Evolutionary conservation across 2,888 invertebrate species (phyloP).

Genomic region (Drosophila mercatorum): DNA sequence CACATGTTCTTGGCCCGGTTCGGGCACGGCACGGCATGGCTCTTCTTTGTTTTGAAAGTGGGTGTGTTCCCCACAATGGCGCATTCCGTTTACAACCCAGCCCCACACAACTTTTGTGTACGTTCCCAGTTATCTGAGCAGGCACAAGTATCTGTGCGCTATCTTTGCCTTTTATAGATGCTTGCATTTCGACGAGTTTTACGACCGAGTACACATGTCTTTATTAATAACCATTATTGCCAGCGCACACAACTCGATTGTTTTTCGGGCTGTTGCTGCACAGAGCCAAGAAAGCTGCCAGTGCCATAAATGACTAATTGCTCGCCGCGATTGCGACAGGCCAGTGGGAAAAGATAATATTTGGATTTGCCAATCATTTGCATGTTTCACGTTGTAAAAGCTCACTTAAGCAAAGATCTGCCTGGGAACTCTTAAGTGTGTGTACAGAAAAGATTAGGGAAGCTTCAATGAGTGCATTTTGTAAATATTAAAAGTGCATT

Average conservation of each 20-base stretch:
- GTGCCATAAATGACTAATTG: constrained; percentile 58
- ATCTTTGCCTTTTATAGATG: constrained; percentile 56
- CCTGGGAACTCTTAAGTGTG: constrained; percentile 17
- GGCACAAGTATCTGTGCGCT: constrained; percentile 35
- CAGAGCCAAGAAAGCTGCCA: constrained; percentile 36
- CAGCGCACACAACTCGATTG: constrained; percentile 47
- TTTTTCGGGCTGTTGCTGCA: constrained; percentile 17
- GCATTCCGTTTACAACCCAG: constrained; percentile 53
- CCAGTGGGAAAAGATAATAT: constrained; percentile 56
- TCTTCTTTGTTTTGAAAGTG: constrained; percentile 63
- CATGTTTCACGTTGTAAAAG: constrained; percentile 17
- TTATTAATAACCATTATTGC: constrained; percentile 73
- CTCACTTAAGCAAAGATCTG: not conserved
- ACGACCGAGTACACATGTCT: constrained; percentile 69
- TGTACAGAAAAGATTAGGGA: not conserved
- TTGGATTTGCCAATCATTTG: constrained; percentile 34
- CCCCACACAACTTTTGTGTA: constrained; percentile 45
- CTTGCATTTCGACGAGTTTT: constrained; percentile 67
- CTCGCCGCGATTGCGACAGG: constrained; percentile 17
- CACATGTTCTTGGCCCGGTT: constrained; percentile 24
- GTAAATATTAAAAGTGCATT: no score
- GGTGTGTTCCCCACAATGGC: constrained; percentile 64
- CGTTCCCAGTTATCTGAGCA: constrained; percentile 47
- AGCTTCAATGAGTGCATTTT: no score
- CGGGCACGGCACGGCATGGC: constrained; percentile 11